phyloP scores from a whole-genome alignment of 2,888 invertebrate genomes.

The Lymantria monacha region DNA sequence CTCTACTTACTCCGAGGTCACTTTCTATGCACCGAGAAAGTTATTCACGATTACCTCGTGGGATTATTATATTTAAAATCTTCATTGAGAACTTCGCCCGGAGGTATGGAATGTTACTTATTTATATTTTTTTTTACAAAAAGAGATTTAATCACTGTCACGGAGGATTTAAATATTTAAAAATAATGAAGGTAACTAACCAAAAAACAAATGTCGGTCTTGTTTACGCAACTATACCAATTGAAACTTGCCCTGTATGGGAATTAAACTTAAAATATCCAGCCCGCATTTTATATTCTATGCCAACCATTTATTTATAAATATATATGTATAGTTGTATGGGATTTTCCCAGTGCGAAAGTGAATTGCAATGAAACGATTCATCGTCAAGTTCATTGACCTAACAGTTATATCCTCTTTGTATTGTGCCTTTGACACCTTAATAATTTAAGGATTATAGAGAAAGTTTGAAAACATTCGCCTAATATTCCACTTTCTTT shows the following conservation, averaged over 20 bases:
- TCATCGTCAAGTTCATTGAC: constrained; percentile 43
- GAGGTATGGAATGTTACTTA: neutral
- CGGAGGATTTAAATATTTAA: too few species aligned
- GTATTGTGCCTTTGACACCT: constrained; percentile 25
- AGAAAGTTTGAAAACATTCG: neutral
- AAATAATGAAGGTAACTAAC: too few species aligned
- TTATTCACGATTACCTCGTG: constrained; percentile 26
- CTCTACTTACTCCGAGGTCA: constrained; percentile 36
- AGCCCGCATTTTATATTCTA: neutral
- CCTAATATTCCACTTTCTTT: constrained; percentile 6
- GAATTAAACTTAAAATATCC: too few species aligned
- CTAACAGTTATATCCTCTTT: constrained; percentile 30
- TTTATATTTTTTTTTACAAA: too few species aligned
- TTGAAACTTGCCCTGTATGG: too few species aligned
- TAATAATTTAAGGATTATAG: constrained; percentile 5
- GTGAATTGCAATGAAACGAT: constrained; percentile 55
- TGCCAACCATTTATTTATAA: too few species aligned
- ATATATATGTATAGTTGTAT: neutral
- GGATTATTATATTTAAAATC: constrained; percentile 22
- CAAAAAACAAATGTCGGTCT: too few species aligned
- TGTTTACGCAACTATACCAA: too few species aligned
- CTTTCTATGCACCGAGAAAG: constrained; percentile 38
- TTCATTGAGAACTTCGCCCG: constrained; percentile 11
- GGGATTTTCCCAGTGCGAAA: constrained; percentile 55
- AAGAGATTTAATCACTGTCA: too few species aligned